These are phyloP conservation scores for Pseudeuparius sepicola DNA, from an alignment of 2,888 invertebrate species.

Conservation along the genomic window DNA sequence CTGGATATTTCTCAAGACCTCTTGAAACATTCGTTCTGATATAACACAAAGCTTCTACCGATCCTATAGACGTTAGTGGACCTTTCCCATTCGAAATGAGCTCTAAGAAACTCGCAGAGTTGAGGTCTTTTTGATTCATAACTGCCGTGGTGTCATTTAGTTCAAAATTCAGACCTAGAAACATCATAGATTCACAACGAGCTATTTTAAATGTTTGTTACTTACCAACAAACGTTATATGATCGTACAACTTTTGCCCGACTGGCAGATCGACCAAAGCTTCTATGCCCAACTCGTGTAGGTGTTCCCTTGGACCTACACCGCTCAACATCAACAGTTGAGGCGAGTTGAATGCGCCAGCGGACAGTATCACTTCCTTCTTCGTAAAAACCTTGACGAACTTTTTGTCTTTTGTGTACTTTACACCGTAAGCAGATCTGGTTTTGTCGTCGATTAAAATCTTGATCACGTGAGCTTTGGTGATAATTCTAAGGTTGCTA, in stretches of 20 bases:
- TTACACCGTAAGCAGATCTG: conserved; percentile 57
- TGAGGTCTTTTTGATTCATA: conserved; percentile 20
- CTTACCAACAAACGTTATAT: conserved; percentile 43
- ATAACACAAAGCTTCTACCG: conserved; percentile 49
- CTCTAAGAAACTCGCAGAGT: conserved; percentile 34
- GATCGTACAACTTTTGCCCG: conserved; percentile 55
- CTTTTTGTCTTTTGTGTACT: conserved; percentile 47
- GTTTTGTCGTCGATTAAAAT: conserved; percentile 53
- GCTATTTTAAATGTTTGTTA: too few relatives aligned
- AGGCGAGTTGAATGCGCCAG: conserved; percentile 81
- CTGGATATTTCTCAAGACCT: conserved; percentile 46
- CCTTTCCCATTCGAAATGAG: conserved; percentile 42
- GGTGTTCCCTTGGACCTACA: conserved; percentile 52
- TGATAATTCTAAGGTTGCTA: conserved; percentile 57
- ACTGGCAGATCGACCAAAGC: conserved; percentile 56
- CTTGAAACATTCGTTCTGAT: conserved; percentile 47
- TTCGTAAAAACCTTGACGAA: conserved; percentile 44
- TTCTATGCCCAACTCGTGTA: conserved; percentile 47
- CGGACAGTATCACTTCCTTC: conserved; percentile 76
- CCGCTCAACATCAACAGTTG: conserved; percentile 79
- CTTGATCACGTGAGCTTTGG: conserved; percentile 51
- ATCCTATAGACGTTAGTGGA: conserved; percentile 45
- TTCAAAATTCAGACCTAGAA: conserved; percentile 34
- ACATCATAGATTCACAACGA: too few relatives aligned
- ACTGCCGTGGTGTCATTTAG: conserved; percentile 25